Base-by-base conservation (phyloP, 2,797 vertebrate species). In the Apogon talboti region DNA sequence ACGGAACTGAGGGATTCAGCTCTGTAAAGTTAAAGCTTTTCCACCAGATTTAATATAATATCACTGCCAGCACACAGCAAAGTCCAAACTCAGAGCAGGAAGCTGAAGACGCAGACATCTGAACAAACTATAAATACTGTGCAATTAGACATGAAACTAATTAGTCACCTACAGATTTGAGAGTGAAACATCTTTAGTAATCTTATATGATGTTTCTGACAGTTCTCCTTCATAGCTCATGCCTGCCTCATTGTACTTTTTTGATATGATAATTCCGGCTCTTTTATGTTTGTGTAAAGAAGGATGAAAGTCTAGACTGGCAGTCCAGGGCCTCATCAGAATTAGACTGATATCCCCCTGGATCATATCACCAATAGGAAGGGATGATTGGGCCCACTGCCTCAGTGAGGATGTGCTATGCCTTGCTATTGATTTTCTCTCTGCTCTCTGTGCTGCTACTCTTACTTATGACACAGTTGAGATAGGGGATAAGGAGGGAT, bases 391-490 rank as follows among this genome's bases (percentile, higher is more conserved):
- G 81, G 69, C 77, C 77, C 79, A 67, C 74, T 79, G 87, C 74
- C 76, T 87, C 79, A 12, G 67, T 19, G 42, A 84, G 77, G 81
- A 89, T 82, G 79, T 81, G 77, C 79, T 78, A 63, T 89, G 86
- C 79, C 81, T 86, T 38, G 30, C 75, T 88, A 94, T 93, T 79
- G 92, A 94, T 93, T 92, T 91, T 87, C 79, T 82, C 87, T 89
- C 84, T 45, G 70, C 77, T 79, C 77, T 87, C 74, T 73, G 63
- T 81, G 73, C 83, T 72, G 71, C 85, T 89, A 74, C 81, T 87
- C 83, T 91, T 91, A 86, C 88, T 91, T 85, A 90, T 86, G 85
- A 90, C 84, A 88, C 78, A 86, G 66, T 72, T 57, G 82, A 88
- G 82, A 89, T 81, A 71, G 69, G 83, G 84, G 87, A 89, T 89